Percentiles rank a stretch among this genome's conserved stretches.
phyloP scores from a whole-genome alignment of 2,888 invertebrate species.

The Drosophila fulvimacula region DNA sequence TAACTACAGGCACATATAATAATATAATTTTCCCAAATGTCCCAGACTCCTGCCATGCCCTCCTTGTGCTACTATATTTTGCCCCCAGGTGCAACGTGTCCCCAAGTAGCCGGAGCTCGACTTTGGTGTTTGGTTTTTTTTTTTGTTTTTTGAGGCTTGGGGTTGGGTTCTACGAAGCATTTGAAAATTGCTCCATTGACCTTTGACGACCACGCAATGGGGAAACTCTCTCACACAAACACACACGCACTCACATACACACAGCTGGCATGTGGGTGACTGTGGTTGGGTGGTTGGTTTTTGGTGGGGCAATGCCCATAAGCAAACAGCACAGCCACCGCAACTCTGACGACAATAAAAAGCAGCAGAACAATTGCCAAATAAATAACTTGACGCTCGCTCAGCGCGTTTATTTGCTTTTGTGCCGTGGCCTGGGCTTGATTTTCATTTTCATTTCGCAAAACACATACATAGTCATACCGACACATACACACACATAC shows the following conservation, averaged over 20 bases:
- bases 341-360: slow-evolving; percentile 74
- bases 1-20: slow-evolving; percentile 26
- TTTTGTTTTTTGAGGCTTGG: slow-evolving; percentile 2
- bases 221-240: slow-evolving; percentile 5
- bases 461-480: slow-evolving; percentile 34
- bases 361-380: slow-evolving; percentile 76
- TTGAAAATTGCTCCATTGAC: slow-evolving; percentile 78
- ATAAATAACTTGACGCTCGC: slow-evolving; percentile 77
- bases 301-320: slow-evolving; percentile 54
- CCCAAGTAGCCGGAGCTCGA: slow-evolving; percentile 34
- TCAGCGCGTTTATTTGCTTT: slow-evolving; percentile 72
- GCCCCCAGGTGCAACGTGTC: slow-evolving; percentile 55
- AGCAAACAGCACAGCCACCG: slow-evolving; percentile 65
- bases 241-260: slow-evolving; percentile 5
- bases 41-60: not conserved
- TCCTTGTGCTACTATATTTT: not conserved
- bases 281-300: slow-evolving; percentile 9
- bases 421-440: slow-evolving; percentile 62
- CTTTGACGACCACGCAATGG: slow-evolving; percentile 56
- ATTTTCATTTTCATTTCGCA: slow-evolving; percentile 74
- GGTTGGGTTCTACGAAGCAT: slow-evolving; percentile 32
- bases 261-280: slow-evolving; percentile 10
- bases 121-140: slow-evolving; percentile 17
- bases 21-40: slow-evolving; percentile 14
- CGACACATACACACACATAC: slow-evolving; percentile 25